Base-by-base conservation (phyloP, 2,888 invertebrate genomes). In the Caenorhabditis drosophilae region DNA sequence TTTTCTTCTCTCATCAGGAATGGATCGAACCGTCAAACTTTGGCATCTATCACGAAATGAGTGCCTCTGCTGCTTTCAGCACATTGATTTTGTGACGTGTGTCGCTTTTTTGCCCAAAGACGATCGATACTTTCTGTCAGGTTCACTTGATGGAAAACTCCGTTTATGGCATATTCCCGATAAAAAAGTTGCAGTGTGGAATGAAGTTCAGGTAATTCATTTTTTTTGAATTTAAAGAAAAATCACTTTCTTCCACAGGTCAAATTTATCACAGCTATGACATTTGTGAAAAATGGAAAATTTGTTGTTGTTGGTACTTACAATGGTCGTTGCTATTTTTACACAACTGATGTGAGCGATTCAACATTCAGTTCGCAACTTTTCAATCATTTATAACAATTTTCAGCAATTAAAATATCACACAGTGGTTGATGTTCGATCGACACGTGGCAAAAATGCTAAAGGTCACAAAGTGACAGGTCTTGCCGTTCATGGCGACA, bases 141-240 rank as follows among this genome's bases (percentile, higher is more conserved):
- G 98, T 16, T 95, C 95, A 20, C 86, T 99, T 45, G 98, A 98
- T 85, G 97, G 98, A 1, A 98, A 97, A 86, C 87, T 99, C 48
- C 88, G 98, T n/a, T 86, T 99, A 7, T 99, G 98, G 98, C 95
- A 97, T 85, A 98, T 98, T 83, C 96, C 97, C 0, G 97, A 99
- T 84, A 98, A 98, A 84, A 68, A 70, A 48, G 77, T 77, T 2
- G 77, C 75, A 0, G 70, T 75, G 1, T 77, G 77, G 77, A 75
- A 77, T 53, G 77, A 74, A 51, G 69, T 70, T 4, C 56, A 58
- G 47, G n/a, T n/a, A n/a, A n/a, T n/a, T n/a, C n/a, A n/a, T n/a
- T n/a, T n/a, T n/a, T n/a, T n/a, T n/a, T n/a, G n/a, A n/a, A n/a
- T n/a, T n/a, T n/a, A n/a, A n/a, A n/a, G n/a, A n/a, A n/a, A n/a